Evolutionary conservation across 2,113 vertebrate species (phyloP).

Genomic region (Oxygymnocypris stewartii): DNA sequence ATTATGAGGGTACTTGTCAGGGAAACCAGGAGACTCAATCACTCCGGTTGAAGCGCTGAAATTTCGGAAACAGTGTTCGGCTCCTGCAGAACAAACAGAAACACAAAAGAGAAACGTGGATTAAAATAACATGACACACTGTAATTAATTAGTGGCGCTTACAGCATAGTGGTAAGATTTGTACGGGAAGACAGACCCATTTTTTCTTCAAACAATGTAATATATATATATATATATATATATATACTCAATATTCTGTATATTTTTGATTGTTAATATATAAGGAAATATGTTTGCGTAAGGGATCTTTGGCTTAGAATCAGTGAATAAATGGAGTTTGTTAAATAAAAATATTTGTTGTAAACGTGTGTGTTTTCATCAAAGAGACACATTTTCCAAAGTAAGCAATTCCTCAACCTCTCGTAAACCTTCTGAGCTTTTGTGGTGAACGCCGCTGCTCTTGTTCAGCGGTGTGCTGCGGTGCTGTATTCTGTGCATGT

Average conservation of each 20-base stretch:
- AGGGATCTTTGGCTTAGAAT: neutral
- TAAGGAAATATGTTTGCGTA: too few relatives aligned
- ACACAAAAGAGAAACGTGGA: slow-evolving; percentile 16
- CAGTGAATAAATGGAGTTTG: neutral
- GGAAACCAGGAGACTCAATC: slow-evolving; percentile 95
- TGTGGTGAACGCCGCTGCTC: too few relatives aligned
- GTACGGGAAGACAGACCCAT: neutral
- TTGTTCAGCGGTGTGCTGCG: neutral
- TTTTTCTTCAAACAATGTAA: neutral
- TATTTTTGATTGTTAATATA: too few relatives aligned
- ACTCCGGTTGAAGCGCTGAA: slow-evolving; percentile 88
- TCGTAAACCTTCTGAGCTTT: neutral
- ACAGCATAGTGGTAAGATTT: neutral
- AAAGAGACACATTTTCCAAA: neutral
- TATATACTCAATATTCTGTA: too few relatives aligned
- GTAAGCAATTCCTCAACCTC: neutral
- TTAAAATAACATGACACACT: neutral
- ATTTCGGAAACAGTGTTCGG: slow-evolving; percentile 96
- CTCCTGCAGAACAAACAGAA: slow-evolving; percentile 75
- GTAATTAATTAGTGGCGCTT: neutral
- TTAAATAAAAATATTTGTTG: neutral
- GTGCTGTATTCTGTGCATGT: slow-evolving; percentile 20
- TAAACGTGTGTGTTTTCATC: neutral
- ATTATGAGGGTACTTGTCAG: slow-evolving; percentile 97
- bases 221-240: too few relatives aligned